phyloP scores from a whole-genome alignment of 2,797 vertebrate species.

The Acanthurus lineatus region DNA sequence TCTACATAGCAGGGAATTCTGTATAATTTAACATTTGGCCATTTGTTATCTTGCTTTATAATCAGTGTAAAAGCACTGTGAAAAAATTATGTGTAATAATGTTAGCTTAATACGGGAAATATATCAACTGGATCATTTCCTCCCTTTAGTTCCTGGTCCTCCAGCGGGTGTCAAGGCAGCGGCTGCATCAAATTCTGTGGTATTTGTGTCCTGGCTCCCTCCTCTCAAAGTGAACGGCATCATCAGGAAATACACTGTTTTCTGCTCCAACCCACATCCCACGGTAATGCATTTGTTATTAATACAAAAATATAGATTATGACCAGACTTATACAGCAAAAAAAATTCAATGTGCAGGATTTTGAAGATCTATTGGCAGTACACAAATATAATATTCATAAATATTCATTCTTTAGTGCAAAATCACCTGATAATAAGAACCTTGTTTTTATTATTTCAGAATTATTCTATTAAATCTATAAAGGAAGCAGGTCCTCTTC shows the following conservation, averaged over 20 bases:
- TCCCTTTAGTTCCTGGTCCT: constrained; percentile 90
- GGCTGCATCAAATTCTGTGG: constrained; percentile 88
- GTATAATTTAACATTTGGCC: not conserved
- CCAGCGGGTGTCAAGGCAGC: constrained; percentile 97
- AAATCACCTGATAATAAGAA: too few species aligned
- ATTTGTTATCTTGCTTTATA: constrained; percentile 34
- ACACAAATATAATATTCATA: too few species aligned
- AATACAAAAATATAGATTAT: constrained; percentile 45
- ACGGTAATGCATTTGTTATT: constrained; percentile 87
- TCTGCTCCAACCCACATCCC: constrained; percentile 98
- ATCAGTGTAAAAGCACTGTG: constrained; percentile 27
- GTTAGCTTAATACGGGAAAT: constrained; percentile 9
- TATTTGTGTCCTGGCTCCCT: constrained; percentile 98
- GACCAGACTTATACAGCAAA: too few species aligned
- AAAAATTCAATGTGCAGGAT: too few species aligned
- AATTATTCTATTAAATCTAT: too few species aligned
- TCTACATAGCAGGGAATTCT: not conserved
- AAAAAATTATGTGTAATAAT: constrained; percentile 17
- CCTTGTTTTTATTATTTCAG: too few species aligned
- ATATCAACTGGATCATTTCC: constrained; percentile 5
- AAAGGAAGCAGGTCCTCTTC: too few species aligned
- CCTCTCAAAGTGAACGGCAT: constrained; percentile 97
- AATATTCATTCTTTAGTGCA: too few species aligned
- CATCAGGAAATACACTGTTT: constrained; percentile 98
- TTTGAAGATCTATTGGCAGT: too few species aligned